Evolutionary conservation across 1,140 invertebrate species (phyloP), one percentile per base, ranked within the genome.

Genomic region (Batillaria attramentaria): DNA sequence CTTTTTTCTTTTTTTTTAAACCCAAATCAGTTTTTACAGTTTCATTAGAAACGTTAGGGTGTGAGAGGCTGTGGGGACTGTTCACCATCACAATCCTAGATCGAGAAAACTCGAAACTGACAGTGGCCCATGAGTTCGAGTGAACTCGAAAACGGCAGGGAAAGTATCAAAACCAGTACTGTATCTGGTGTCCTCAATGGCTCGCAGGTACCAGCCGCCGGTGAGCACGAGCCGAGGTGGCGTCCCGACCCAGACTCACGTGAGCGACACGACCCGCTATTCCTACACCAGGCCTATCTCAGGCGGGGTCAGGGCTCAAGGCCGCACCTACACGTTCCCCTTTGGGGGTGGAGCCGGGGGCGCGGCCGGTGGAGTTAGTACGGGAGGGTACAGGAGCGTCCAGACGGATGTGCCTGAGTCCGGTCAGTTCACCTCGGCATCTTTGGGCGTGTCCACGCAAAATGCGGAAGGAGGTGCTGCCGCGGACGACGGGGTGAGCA

Each of bases 321-420:
- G 70, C 3, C 39, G 70, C 39, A 72, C 70, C 70, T 72, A 72
- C 70, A 72, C 39, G 42, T 72, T 50, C 70, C 70, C 70, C 24
- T 72, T 72, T 28, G 31, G 20, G 10, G 70, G 46, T 28, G 37
- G 72, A 20, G 33, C 10, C 24, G 41, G 20, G 43, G 24, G 3
- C n/a, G 43, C 28, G 0, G 13, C n/a, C 1, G 33, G 46, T 3
- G 33, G 41, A 2, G 28, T 13, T 46, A 18, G 41, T 39, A 24
- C 28, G 66, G 37, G 66, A 41, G 66, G 66, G 24, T 35, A 39
- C 2, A 35, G 5, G 28, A 35, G 31, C 31, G 62, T 24, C 10
- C 31, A 8, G 62, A 35, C 10, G 62, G 37, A 35, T 65, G 31
- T 4, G 20, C 24, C 24, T 8, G 57, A 6, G 8, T 16, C 16